Evolutionary conservation across 2,797 vertebrate genomes (phyloP), one percentile per base, ranked within the genome.

Genomic region (Poeciliopsis infans): DNA sequence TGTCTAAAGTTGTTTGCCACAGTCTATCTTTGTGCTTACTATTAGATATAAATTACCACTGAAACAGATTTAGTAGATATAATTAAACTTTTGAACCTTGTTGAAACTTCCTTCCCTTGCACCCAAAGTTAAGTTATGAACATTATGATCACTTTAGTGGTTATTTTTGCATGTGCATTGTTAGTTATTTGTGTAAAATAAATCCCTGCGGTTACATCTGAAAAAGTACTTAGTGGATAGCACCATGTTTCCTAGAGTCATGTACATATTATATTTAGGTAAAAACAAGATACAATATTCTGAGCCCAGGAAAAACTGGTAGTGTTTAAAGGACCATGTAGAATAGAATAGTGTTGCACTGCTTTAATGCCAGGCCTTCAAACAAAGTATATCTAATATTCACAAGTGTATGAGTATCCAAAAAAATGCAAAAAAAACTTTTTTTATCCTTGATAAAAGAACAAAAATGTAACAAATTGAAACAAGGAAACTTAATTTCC

Each of bases 381-480:
- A 59, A 5, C 25, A 31, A 59, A 31, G n/a, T 6, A 59, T n/a
- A n/a, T 31, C 55, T 0, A 7, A 31, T 5, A 31, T 59, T 59
- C 55, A 59, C 55, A 31, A 31, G 2, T 31, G n/a, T 31, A 59
- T 59, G 55, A 15, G 10, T 31, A 13, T 10, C 8, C n/a, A 46
- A 20, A 47, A 74, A 85, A 72, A 61, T 8, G 64, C 33, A 6
- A 76, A 51, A 16, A 16, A 72, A 76, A 71, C 51, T 78, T 36
- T 68, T 15, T 75, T 72, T 72, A 72, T 71, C 74, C 5, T 39
- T 80, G 8, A 69, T 23, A 73, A 49, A 70, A 72, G 13, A n/a
- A 12, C 82, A 85, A 12, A 76, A 72, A 64, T 59, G 39, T 82
- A 74, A 4, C 23, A 75, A 88, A 83, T 76, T 47, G 74, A 28